Conservation (phyloP, 2,797 vertebrate genomes). For the Arremon aurantiirostris region DNA sequence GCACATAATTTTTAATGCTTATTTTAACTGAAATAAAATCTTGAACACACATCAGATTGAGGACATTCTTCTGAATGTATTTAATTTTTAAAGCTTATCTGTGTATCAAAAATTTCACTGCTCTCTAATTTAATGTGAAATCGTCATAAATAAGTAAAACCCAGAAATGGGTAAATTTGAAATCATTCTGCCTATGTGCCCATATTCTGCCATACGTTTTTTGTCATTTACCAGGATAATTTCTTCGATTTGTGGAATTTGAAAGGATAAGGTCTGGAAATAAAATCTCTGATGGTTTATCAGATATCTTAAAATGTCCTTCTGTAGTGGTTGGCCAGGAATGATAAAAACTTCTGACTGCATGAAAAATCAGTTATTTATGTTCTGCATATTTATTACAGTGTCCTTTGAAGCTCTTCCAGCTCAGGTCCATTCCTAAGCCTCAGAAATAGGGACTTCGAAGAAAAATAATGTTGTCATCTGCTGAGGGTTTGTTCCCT, state of each 20-base stretch:
- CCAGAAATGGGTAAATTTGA: not conserved
- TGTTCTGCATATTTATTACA: not conserved
- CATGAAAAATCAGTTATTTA: not conserved
- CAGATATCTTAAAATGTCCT: not conserved
- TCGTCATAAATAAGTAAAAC: not conserved
- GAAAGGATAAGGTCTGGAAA: not conserved
- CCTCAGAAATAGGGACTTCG: not conserved
- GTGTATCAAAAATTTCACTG: not conserved
- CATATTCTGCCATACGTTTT: not conserved
- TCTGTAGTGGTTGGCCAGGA: not conserved
- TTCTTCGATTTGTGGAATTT: not conserved
- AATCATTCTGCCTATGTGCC: not conserved
- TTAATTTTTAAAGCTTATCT: not conserved
- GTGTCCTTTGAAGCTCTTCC: not conserved
- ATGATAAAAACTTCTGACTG: not conserved
- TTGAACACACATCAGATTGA: not conserved
- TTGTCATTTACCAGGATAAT: not conserved
- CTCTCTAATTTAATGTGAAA: not conserved
- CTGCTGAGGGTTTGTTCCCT: not conserved
- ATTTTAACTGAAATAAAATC: not conserved
- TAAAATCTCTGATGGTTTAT: not conserved
- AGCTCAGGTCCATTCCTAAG: not conserved
- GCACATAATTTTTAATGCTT: not conserved
- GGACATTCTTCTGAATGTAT: not conserved
- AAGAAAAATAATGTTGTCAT: not conserved